Evolutionary conservation across 2,888 invertebrate genomes (phyloP).

Genomic region (Caenorhabditis parvicauda): DNA sequence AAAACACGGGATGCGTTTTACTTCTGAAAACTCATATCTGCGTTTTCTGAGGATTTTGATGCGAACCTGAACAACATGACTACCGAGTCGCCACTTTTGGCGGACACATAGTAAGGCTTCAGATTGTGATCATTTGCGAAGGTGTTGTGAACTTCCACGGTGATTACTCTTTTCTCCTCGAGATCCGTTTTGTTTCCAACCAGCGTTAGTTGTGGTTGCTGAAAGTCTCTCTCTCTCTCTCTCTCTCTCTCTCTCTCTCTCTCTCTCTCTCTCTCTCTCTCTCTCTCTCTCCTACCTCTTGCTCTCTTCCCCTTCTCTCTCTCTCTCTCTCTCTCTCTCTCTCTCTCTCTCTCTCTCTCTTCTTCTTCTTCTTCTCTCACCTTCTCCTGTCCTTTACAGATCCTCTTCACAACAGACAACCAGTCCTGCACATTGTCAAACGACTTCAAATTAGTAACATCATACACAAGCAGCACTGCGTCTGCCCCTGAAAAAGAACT

Average conservation of each 20-base stretch:
- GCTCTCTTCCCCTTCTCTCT: not conserved
- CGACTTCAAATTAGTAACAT: constrained; percentile 77
- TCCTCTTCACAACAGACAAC: constrained; percentile 68
- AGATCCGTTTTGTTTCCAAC: constrained; percentile 69
- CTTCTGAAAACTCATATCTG: no score
- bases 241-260: not conserved
- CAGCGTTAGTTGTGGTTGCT: constrained; percentile 65
- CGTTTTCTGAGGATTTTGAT: not conserved
- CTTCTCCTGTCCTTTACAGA: constrained; percentile 60
- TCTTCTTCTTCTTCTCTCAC: constrained; percentile 20
- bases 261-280: not conserved
- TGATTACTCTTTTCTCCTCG: constrained; percentile 67
- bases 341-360: not conserved
- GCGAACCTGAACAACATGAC: constrained; percentile 57
- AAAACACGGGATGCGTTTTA: no score
- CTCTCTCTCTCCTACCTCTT: not conserved
- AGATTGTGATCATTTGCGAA: constrained; percentile 61
- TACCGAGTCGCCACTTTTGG: constrained; percentile 68
- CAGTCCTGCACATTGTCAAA: constrained; percentile 78
- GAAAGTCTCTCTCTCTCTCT: constrained; percentile 10
- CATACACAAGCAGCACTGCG: constrained; percentile 77
- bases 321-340: not conserved
- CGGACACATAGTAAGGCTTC: constrained; percentile 67
- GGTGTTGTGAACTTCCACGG: constrained; percentile 66
- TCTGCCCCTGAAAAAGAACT: constrained; percentile 66